A percentile compares a stretch with the other conserved stretches of the same genome.
Evolutionary conservation across 2,888 invertebrate genomes (phyloP).

Genomic region (Mantis religiosa): DNA sequence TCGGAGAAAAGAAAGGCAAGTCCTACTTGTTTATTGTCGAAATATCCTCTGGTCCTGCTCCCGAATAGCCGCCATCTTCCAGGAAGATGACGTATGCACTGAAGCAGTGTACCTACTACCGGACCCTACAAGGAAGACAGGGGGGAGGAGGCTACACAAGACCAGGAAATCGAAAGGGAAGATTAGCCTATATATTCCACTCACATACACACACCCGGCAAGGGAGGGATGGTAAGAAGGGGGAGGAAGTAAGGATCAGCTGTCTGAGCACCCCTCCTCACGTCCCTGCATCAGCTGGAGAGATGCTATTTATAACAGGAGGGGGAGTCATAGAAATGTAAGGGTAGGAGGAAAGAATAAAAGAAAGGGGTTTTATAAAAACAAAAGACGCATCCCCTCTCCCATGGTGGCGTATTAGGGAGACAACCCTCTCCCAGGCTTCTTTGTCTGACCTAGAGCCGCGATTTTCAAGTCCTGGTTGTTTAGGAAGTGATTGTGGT

Average conservation of each 20-base stretch:
- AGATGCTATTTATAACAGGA: background rate
- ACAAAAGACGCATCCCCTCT: background rate
- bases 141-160: background rate
- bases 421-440: background rate
- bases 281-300: background rate
- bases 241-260: background rate
- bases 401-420: background rate
- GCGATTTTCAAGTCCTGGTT: background rate
- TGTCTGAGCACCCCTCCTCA: background rate
- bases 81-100: background rate
- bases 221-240: background rate
- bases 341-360: background rate
- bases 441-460: background rate
- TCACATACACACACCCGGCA: background rate
- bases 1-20: background rate
- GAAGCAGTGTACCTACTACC: background rate
- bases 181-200: constrained; percentile 7
- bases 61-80: background rate
- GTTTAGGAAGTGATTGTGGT: background rate
- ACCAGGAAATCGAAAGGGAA: constrained; percentile 8
- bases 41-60: background rate
- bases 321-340: background rate
- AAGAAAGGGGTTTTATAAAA: background rate
- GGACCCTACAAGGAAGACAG: background rate
- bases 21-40: background rate